Conservation (phyloP, 2,888 invertebrate genomes). For the Drosophila mettleri region DNA sequence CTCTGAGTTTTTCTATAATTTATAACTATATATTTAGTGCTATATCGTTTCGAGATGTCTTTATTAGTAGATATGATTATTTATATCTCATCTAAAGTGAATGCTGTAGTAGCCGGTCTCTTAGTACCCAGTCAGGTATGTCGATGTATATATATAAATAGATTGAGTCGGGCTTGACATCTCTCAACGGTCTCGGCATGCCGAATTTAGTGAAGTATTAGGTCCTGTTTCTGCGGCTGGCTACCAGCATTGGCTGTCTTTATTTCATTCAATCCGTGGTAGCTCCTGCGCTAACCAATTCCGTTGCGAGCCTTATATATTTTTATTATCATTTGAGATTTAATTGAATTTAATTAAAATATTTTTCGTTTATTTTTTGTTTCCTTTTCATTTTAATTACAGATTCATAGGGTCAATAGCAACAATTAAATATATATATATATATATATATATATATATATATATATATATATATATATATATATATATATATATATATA, state of each 20-base stretch:
- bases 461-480: constrained; percentile 38
- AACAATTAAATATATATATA: constrained; percentile 54
- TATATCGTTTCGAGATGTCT: not conserved
- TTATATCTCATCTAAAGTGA: no score
- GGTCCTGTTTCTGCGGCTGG: not conserved
- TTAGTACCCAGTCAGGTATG: no score
- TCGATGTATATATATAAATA: not conserved
- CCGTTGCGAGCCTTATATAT: not conserved
- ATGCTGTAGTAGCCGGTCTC: not conserved
- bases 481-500: constrained; percentile 43
- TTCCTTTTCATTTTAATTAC: constrained; percentile 63
- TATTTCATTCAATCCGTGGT: not conserved
- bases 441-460: constrained; percentile 48
- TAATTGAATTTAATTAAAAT: constrained; percentile 29
- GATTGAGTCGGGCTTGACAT: not conserved
- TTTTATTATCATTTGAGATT: constrained; percentile 6
- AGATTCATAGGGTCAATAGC: constrained; percentile 80
- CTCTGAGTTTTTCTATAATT: not conserved
- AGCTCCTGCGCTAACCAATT: constrained; percentile 20
- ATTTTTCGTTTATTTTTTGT: constrained; percentile 45
- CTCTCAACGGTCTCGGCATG: not conserved
- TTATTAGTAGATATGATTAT: not conserved
- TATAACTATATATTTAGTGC: no score
- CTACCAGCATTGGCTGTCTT: not conserved
- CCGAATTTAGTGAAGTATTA: not conserved